Base-by-base conservation (phyloP, 2,113 vertebrate genomes). In the Phocoena sinus region DNA sequence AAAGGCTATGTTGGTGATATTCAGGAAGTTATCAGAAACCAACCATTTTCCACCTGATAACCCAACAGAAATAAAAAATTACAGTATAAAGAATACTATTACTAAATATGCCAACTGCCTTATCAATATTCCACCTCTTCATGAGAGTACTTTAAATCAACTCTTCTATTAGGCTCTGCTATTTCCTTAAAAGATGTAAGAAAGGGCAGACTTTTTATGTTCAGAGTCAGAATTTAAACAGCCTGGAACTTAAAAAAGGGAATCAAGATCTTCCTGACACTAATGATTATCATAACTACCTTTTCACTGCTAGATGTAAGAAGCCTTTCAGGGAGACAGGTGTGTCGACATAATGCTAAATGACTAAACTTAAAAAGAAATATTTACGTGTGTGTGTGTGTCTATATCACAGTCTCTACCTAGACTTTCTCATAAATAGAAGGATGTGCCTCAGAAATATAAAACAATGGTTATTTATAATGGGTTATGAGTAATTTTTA, bases 1-100 rank as follows among this genome's bases (percentile, higher is more conserved):
- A 91, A 99, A 99, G 76, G 85, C 99, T 58, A 99, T 98, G 0
- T n/a, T 89, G 15, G 99, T 99, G 98, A 99, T 99, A 98, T 99
- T 99, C 84, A 99, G 98, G 50, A 99, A 98, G 28, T 97, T 98
- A 9, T 98, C 98, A 58, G 98, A 95, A 89, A 99, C 98, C 95
- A 98, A 96, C 99, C 99, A 99, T 96, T 98, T 99, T 74, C 98
- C 99, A 96, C 97, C 99, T 99, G 86, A 74, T 97, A 82, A 98
- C 68, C 53, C 84, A 94, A 97, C 67, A 96, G 91, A 97, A 98
- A 26, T 60, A 97, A 68, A 28, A 89, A 79, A 94, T 95, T 60
- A 47, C 0, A 90, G 94, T 91, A 95, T 28, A 95, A 92, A 71
- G 91, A 97, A 58, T 73, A 96, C 76, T 56, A 25, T 38, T 17